phyloP scores from a whole-genome alignment of 2,797 vertebrate genomes.

The Chiroxiphia lanceolata region DNA sequence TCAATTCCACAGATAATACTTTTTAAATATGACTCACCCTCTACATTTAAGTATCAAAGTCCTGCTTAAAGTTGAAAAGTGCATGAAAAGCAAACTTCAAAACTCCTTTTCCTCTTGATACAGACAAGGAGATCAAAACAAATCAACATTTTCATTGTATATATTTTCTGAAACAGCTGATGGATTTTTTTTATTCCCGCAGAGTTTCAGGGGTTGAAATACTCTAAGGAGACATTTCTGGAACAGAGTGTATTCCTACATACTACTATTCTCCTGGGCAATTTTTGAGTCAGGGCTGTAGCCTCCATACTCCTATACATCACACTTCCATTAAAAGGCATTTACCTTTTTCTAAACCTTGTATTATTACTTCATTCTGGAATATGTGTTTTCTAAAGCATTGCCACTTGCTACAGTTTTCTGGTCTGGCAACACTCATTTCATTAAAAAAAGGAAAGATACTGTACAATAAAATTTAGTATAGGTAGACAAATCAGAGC shows the following conservation, averaged over 20 bases:
- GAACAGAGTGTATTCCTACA: background rate
- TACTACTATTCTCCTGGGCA: background rate
- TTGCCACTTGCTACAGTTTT: background rate
- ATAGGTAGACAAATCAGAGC: background rate
- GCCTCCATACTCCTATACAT: background rate
- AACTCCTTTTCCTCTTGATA: background rate
- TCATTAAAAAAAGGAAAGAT: background rate
- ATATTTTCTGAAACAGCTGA: constrained; percentile 8
- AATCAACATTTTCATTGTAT: background rate
- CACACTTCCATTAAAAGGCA: background rate
- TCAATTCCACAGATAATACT: background rate
- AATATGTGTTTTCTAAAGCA: background rate
- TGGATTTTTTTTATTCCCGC: background rate
- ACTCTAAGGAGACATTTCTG: background rate
- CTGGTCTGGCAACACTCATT: background rate
- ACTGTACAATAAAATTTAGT: background rate
- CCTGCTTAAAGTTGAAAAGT: background rate
- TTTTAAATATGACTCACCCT: background rate
- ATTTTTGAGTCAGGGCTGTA: background rate
- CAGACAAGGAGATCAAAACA: background rate
- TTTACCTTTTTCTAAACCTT: background rate
- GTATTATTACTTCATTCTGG: background rate
- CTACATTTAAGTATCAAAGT: background rate
- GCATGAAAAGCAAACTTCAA: background rate
- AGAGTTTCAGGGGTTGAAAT: background rate